Evolutionary conservation across 1,140 invertebrate species (phyloP).

Genomic region (Macrobrachium nipponense): DNA sequence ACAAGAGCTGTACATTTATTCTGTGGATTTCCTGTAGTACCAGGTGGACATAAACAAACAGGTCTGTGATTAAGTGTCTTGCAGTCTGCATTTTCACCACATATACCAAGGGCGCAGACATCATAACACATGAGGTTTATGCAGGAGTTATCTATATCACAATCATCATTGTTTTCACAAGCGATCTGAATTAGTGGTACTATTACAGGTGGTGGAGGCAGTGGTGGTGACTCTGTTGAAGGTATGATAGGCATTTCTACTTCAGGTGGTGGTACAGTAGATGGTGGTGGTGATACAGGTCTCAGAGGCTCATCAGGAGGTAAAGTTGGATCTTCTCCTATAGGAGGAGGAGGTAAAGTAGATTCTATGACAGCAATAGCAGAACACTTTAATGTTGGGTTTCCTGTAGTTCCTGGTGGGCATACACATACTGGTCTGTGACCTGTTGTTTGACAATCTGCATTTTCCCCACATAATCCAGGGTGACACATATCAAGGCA

Average conservation of each 20-base stretch:
- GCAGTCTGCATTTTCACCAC: conserved; percentile 83
- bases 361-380: conserved; percentile 82
- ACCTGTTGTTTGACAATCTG: conserved; percentile 66
- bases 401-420: conserved; percentile 74
- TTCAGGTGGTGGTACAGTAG: conserved; percentile 25
- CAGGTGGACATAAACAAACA: conserved; percentile 82
- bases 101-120: conserved; percentile 80
- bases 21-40: conserved; percentile 78
- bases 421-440: conserved; percentile 68
- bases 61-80: conserved; percentile 83
- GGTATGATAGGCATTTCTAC: not conserved
- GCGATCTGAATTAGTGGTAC: conserved; percentile 71
- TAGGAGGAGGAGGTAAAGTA: conserved; percentile 78
- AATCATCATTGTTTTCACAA: conserved; percentile 82
- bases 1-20: conserved; percentile 76
- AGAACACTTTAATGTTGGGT: conserved; percentile 75
- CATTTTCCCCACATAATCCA: conserved; percentile 67
- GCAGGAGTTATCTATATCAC: conserved; percentile 81
- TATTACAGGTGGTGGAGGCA: conserved; percentile 34
- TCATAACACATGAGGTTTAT: conserved; percentile 82
- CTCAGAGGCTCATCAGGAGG: conserved; percentile 26
- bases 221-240: not conserved
- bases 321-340: conserved; percentile 3
- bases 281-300: conserved; percentile 28
- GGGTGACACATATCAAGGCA: conserved; percentile 76